Evolutionary conservation across 2,113 vertebrate genomes (phyloP), one percentile per base, ranked within the genome.

Genomic region (Thamnophis sirtalis): DNA sequence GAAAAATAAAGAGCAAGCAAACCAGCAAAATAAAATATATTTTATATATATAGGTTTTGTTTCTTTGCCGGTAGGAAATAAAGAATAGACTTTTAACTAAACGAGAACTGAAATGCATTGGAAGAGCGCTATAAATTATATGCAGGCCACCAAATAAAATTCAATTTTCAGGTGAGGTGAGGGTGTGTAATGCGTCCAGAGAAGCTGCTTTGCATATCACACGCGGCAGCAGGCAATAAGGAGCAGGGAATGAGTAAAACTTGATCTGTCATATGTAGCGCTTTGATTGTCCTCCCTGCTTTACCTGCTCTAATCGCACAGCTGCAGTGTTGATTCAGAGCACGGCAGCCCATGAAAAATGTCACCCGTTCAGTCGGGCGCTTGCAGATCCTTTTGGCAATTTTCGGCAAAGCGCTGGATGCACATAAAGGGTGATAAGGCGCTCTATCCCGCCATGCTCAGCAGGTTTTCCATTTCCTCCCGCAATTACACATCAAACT

Each of bases 401-500:
- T 96, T 97, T 97, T 96, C 96, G 91, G 95, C 95, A 90, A 92
- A 95, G 96, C n/a, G 43, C 96, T 95, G 95, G 96, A 96, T 89
- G 97, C 97, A 93, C 97, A 94, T 85, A 93, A 96, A 96, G 97
- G 96, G 95, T 94, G 98, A 98, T 97, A 97, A 98, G 98, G 95
- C 96, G 86, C 96, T 94, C 90, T 92, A 92, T 95, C 97, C 97
- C 92, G 97, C 97, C 97, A 96, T 91, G 97, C 97, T 97, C 98
- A 97, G 97, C 97, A 95, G 97, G 96, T 96, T 97, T 96, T 97
- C 97, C 97, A 96, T 98, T 97, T 98, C 97, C 98, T 98, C 96
- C 97, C 94, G 97, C 97, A 98, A 98, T 98, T 97, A 98, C 98
- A 97, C 97, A 96, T 97, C 97, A 97, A 96, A 97, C 98, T 97